Conservation (phyloP, 2,113 vertebrate species). For the Arvicanthis niloticus region DNA sequence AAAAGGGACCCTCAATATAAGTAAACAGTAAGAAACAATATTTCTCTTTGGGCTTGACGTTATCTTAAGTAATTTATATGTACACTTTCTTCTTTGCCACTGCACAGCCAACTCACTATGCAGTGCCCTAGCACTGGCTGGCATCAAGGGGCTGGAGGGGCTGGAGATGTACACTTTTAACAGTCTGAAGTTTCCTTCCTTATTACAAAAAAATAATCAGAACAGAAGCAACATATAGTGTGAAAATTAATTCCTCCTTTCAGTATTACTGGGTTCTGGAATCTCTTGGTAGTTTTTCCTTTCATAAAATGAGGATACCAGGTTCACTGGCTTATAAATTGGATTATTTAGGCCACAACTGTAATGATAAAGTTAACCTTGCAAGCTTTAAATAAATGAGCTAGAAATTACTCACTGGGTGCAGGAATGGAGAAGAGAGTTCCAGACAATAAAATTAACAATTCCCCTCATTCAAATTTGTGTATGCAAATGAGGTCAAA, state of each 20-base stretch:
- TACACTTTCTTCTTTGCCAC: not conserved
- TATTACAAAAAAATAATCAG: not conserved
- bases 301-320: not conserved
- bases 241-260: slow-evolving; percentile 32
- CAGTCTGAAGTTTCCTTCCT: slow-evolving; percentile 15
- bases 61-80: not conserved
- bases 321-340: not conserved
- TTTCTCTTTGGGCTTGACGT: not conserved
- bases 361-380: not conserved
- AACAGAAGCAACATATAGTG: not conserved
- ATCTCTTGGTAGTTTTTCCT: not conserved
- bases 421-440: not conserved
- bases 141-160: not conserved
- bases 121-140: not conserved
- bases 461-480: not conserved
- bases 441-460: slow-evolving; percentile 1
- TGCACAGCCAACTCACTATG: not conserved
- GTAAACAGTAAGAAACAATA: not conserved
- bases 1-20: not conserved
- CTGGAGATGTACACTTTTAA: not conserved
- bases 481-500: slow-evolving; percentile 27
- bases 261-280: not conserved
- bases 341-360: slow-evolving; percentile 17
- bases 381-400: not conserved
- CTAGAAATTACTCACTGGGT: slow-evolving; percentile 42